Evolutionary conservation across 30 jellyfish, hydroid and myxozoan genomes (phyloP), one percentile per base, ranked within the genome.

Genomic region (Aurelia sp.): DNA sequence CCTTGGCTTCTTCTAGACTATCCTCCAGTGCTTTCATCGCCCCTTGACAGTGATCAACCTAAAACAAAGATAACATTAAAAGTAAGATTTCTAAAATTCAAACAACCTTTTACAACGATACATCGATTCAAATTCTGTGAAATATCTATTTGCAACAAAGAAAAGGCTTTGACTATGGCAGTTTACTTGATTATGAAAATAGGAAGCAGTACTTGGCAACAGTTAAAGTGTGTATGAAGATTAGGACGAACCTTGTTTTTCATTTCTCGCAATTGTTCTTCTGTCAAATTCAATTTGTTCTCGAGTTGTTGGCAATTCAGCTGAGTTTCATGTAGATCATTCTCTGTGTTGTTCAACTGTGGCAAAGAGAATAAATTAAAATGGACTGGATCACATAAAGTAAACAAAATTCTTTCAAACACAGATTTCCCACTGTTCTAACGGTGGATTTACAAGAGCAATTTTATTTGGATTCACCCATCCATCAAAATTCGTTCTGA

Each of bases 41-140:
- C 21, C 90, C 91, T 61, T 84, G 93, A 30, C 93, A 84, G 64
- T 84, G 93, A 63, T 84, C 93, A 22, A 84, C 93, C 90, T 81
- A 55, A 13, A 19, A 59, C 6, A 73, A 20, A 41, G 10, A 44
- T 44, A 2, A 44, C 9, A 5, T 37, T 37, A 4, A 37, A 37
- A 7, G 11, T 37, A 9, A 37, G 50, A 37, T 4, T 37, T 5
- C 10, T 37, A 37, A 7, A 37, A 0, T 37, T 37, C 50, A 37
- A 37, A 37, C 50, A 0, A 37, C 50, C 10, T 37, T 37, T 1
- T 37, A 37, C 50, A 1, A 37, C 10, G 50, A 37, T 37, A 37
- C 0, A 37, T 37, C 10, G 50, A 37, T 37, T 37, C 50, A 37
- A 37, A 37, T 37, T 37, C 10, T 37, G 50, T 37, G 10, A 37